phyloP scores from a whole-genome alignment of 2,888 invertebrate species.

The Leucoma salicis region DNA sequence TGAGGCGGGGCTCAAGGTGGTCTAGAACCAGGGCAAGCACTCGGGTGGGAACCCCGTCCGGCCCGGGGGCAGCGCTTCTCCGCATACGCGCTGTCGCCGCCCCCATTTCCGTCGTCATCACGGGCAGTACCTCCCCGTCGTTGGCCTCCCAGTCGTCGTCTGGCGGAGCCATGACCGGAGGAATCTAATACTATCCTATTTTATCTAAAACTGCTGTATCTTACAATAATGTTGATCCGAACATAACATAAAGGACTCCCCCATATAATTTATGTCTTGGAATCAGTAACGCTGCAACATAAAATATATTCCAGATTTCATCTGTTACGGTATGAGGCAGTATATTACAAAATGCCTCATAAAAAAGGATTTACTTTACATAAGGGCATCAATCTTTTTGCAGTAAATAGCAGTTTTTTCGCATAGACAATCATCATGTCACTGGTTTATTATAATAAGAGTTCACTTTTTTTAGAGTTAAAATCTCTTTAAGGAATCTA shows the following conservation, averaged over 20 bases:
- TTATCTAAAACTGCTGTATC: not conserved
- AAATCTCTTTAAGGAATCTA: too few species aligned
- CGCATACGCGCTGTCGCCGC: too few species aligned
- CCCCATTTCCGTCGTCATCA: too few species aligned
- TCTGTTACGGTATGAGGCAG: not conserved
- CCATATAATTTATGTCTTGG: constrained; percentile 1
- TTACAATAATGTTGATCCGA: not conserved
- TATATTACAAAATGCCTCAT: not conserved
- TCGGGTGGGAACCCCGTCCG: too few species aligned
- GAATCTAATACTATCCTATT: too few species aligned
- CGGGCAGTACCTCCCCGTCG: too few species aligned
- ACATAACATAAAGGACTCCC: not conserved
- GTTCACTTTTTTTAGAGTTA: too few species aligned
- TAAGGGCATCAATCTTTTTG: not conserved
- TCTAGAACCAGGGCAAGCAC: too few species aligned
- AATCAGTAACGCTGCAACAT: constrained; percentile 1
- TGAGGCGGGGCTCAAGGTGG: too few species aligned
- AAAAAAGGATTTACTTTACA: constrained; percentile 2
- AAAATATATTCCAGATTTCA: constrained; percentile 1
- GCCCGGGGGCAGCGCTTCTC: too few species aligned
- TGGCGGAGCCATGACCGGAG: too few species aligned
- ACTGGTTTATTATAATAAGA: not conserved
- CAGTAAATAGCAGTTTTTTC: not conserved
- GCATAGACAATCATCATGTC: not conserved
- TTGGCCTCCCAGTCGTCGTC: too few species aligned